Evolutionary conservation across 2,113 vertebrate genomes (phyloP).

Genomic region (Ochotona princeps): DNA sequence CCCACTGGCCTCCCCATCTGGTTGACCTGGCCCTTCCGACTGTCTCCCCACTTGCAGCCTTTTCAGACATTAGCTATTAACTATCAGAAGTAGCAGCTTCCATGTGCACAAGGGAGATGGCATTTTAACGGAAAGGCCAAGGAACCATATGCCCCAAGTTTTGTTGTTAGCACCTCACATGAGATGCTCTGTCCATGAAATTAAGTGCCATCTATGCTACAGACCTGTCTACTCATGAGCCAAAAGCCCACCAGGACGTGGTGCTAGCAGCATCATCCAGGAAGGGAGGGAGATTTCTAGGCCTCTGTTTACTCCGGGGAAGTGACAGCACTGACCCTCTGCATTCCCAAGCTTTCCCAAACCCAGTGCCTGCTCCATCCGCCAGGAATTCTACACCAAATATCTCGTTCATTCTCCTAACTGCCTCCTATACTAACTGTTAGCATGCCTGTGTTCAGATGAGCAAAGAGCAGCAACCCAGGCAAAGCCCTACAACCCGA

Average conservation of each 20-base stretch:
- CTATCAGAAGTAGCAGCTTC: conserved; percentile 34
- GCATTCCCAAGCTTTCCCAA: not conserved
- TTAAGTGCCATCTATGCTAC: conserved; percentile 31
- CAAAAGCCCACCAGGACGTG: not conserved
- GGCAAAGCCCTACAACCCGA: not conserved
- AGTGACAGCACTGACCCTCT: not conserved
- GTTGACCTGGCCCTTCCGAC: not conserved
- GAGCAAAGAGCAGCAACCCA: not conserved
- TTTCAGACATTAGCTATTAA: conserved; percentile 50
- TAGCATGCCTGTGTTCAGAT: not conserved
- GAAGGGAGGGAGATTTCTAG: not conserved
- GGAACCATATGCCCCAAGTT: conserved; percentile 52
- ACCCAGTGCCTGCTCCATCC: not conserved
- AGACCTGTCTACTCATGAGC: conserved; percentile 9
- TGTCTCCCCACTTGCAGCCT: not conserved
- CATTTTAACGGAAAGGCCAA: conserved; percentile 59
- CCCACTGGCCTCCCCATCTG: not conserved
- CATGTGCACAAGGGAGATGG: not conserved
- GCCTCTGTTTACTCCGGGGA: not conserved
- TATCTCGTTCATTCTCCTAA: not conserved
- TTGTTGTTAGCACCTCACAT: conserved; percentile 55
- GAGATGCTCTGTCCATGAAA: conserved; percentile 57
- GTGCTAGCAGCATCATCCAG: not conserved
- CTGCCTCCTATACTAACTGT: not conserved
- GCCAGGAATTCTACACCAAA: not conserved